A percentile compares a stretch with the other conserved stretches of the same genome.
phyloP scores from a whole-genome alignment of 2,113 vertebrate genomes.

The Zosterops hypoxanthus region DNA sequence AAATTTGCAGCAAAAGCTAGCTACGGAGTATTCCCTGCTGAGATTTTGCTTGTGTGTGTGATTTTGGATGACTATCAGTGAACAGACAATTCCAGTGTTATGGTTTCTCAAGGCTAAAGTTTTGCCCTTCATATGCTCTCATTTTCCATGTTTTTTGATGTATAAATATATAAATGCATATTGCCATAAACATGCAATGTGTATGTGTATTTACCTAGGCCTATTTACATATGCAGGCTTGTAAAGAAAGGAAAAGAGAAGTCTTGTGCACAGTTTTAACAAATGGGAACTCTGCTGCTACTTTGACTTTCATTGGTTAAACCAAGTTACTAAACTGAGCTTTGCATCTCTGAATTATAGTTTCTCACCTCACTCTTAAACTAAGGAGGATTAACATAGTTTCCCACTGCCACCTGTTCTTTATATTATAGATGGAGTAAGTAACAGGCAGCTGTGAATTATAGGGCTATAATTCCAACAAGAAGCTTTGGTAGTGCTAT shows the following conservation, averaged over 20 bases:
- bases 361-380: constrained; percentile 32
- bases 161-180: background rate
- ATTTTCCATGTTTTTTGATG: background rate
- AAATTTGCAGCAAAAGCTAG: background rate
- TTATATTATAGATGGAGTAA: constrained; percentile 29
- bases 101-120: background rate
- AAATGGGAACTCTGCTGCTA: background rate
- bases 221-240: background rate
- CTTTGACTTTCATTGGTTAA: background rate
- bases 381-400: constrained; percentile 10
- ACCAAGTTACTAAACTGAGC: background rate
- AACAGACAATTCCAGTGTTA: background rate
- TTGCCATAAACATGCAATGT: background rate
- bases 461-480: constrained; percentile 34
- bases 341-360: background rate
- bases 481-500: background rate
- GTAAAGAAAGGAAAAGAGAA: background rate
- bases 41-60: background rate
- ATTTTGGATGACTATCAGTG: background rate
- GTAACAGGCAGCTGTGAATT: constrained; percentile 50
- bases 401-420: constrained; percentile 47
- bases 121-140: background rate
- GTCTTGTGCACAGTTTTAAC: background rate
- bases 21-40: background rate
- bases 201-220: background rate